These are phyloP conservation scores for Prosopocoilus inquinatus DNA, from an alignment of 2,888 invertebrate genomes.

Conservation along the genomic window DNA sequence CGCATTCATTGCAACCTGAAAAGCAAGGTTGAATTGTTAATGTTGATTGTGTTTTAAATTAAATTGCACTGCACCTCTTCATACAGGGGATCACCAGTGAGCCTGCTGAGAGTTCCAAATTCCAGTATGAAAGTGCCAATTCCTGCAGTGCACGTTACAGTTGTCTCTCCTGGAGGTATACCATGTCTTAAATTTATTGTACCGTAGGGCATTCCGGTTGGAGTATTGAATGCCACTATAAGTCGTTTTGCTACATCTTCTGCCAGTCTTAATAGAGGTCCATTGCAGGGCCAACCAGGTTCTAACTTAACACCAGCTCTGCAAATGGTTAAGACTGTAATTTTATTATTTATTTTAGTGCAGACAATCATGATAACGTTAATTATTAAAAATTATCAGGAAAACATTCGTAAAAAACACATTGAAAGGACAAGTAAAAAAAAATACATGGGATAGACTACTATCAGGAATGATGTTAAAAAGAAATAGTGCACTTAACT, in stretches of 20 bases:
- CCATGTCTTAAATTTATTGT: constrained; percentile 91
- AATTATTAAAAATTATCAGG: constrained; percentile 2
- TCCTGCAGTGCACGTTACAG: constrained; percentile 96
- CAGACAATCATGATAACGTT: neutral
- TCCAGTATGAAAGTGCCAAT: constrained; percentile 96
- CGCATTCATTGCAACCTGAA: constrained; percentile 85
- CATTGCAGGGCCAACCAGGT: constrained; percentile 97
- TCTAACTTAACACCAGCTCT: constrained; percentile 79
- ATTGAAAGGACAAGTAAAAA: too few relatives aligned
- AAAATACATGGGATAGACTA: too few relatives aligned
- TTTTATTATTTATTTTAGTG: neutral
- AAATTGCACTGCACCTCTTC: constrained; percentile 69
- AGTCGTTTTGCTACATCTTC: constrained; percentile 92
- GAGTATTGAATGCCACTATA: constrained; percentile 86
- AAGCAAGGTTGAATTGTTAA: constrained; percentile 6
- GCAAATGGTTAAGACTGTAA: constrained; percentile 22
- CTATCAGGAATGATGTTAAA: too few relatives aligned
- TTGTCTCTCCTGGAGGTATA: constrained; percentile 92
- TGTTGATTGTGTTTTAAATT: neutral
- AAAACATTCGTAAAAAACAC: constrained; percentile 10
- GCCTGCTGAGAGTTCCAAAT: constrained; percentile 88
- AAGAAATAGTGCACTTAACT: too few relatives aligned
- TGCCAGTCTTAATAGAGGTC: constrained; percentile 87
- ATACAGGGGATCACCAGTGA: constrained; percentile 92
- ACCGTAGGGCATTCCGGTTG: constrained; percentile 96